A percentile compares a stretch with the other conserved stretches of the same genome.
phyloP scores from a whole-genome alignment of 2,888 invertebrate genomes.

The Sinodicranocentrus sp. region DNA sequence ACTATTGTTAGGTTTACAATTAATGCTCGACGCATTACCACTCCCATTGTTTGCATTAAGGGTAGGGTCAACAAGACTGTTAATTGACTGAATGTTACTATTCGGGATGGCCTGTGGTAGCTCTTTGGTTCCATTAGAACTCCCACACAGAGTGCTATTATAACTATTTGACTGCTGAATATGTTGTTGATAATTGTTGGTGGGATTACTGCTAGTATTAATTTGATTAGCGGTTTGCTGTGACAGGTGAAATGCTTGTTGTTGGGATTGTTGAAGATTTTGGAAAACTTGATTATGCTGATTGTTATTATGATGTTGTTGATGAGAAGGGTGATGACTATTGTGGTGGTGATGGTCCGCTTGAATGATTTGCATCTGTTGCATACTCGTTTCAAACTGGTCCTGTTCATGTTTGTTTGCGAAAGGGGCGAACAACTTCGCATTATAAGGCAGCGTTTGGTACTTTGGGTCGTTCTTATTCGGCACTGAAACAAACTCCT shows the following conservation, averaged over 20 bases:
- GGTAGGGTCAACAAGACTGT: conserved; percentile 31
- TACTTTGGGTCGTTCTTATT: conserved; percentile 94
- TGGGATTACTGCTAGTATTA: conserved; percentile 49
- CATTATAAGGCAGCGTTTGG: conserved; percentile 94
- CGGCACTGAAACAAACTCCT: conserved; percentile 82
- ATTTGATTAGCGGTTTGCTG: conserved; percentile 69
- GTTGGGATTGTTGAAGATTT: conserved; percentile 75
- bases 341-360: conserved; percentile 76
- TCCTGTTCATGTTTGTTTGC: conserved; percentile 74
- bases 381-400: conserved; percentile 75
- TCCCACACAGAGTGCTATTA: conserved; percentile 49
- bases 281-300: conserved; percentile 77
- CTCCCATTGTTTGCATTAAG: conserved; percentile 20
- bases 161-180: conserved; percentile 70
- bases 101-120: conserved; percentile 52
- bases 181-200: conserved; percentile 44
- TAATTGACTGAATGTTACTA: conserved; percentile 70
- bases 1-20: conserved; percentile 34
- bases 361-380: conserved; percentile 76
- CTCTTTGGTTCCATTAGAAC: conserved; percentile 57
- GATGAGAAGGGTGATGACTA: conserved; percentile 73
- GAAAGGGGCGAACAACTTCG: conserved; percentile 78
- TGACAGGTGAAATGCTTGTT: conserved; percentile 70
- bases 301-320: conserved; percentile 78
- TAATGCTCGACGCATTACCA: not conserved